Evolutionary conservation across 1,140 invertebrate genomes (phyloP), one percentile per base, ranked within the genome.

Genomic region (Goniozus legneri): DNA sequence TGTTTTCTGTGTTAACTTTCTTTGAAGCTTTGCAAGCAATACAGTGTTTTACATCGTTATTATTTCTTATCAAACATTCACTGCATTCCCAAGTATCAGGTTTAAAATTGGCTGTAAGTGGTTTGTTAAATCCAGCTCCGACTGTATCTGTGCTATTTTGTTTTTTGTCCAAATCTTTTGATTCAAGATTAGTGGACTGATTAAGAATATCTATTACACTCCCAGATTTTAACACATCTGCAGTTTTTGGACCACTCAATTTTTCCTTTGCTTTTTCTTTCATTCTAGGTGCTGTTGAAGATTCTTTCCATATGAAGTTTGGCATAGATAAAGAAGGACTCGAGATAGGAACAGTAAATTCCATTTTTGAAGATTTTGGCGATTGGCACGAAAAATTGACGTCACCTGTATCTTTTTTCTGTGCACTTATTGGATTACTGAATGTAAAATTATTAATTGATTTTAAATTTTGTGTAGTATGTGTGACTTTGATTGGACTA

Each of bases 401-500:
- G 18, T 14, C 46, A 37, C 56, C 53, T 44, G 58, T 55, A 46
- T 60, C 39, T 27, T 59, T 50, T n/a, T n/a, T n/a, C n/a, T n/a
- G n/a, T 8, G 67, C 43, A 21, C 51, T 58, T 2, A 79, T 47
- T 1, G 81, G 80, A 36, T 77, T 73, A 56, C 79, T 81, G 48
- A 82, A 82, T 39, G 70, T 80, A 32, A 79, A 82, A 50, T 76
- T 76, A 45, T 77, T 78, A 6, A 75, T 73, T 0, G 77, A 73
- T 30, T 69, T 64, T 2, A 67, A 44, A 50, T 57, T 66, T 14
- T 64, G 67, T 0, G 46, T 47, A 1, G 37, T 36, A 20, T 69
- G 54, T 13, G 56, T 54, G 10, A 74, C 36, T 51, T 66, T 68
- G 19, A 76, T 71, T 1, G 71, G 71, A 43, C 67, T 75, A 12